Percentiles rank a stretch among this genome's conserved stretches.
Conservation (phyloP, 2,888 invertebrate genomes). For the Torymus texanus region DNA sequence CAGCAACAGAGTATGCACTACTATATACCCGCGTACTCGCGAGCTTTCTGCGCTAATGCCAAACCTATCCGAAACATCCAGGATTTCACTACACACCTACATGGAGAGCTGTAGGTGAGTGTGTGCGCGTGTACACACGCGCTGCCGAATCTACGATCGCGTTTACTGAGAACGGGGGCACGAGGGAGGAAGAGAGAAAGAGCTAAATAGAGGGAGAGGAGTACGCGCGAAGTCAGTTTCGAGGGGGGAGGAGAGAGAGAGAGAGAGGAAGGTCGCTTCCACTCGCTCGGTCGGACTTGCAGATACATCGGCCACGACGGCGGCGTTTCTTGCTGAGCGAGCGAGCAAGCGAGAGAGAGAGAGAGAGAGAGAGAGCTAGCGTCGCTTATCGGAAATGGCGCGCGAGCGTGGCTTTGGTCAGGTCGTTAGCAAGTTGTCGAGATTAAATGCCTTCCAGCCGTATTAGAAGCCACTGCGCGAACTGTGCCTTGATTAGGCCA, state of each 20-base stretch:
- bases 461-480: conserved; percentile 71
- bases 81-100: conserved; percentile 14
- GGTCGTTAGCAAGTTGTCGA: conserved; percentile 75
- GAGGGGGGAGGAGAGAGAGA: conserved; percentile 3
- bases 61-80: conserved; percentile 56
- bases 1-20: no score
- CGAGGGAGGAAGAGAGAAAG: neutral
- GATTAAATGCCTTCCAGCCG: conserved; percentile 73
- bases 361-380: conserved; percentile 54
- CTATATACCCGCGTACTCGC: no score
- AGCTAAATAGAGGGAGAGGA: conserved; percentile 10
- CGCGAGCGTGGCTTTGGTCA: conserved; percentile 68
- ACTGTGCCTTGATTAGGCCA: conserved; percentile 68
- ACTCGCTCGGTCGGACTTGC: conserved; percentile 59
- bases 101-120: neutral
- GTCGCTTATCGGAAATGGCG: conserved; percentile 73
- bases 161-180: conserved; percentile 11
- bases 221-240: conserved; percentile 1
- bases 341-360: conserved; percentile 36
- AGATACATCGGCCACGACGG: conserved; percentile 63
- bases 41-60: conserved; percentile 54
- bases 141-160: conserved; percentile 40
- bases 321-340: conserved; percentile 66
- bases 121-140: neutral
- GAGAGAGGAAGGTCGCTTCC: conserved; percentile 23